A percentile compares a stretch with the other conserved stretches of the same genome.
phyloP scores from a whole-genome alignment of 2,888 invertebrate species.

The Dryadula phaetusa region DNA sequence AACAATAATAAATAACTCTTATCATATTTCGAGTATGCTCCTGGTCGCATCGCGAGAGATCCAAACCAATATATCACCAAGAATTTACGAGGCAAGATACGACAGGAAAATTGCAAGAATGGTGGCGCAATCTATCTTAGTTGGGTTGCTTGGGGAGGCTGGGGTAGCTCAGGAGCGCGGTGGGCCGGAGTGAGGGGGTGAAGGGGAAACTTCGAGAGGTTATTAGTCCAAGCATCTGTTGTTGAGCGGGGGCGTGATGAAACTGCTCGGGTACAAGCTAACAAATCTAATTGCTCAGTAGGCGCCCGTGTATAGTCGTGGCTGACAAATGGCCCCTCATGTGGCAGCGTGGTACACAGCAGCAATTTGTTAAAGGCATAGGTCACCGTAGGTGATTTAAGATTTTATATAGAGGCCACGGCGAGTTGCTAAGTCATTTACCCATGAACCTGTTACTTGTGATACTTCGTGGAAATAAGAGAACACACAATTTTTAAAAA shows the following conservation, averaged over 20 bases:
- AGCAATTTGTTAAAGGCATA: slow-evolving; percentile 74
- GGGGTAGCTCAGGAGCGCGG: slow-evolving; percentile 65
- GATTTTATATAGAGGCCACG: slow-evolving; percentile 50
- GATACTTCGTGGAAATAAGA: background rate
- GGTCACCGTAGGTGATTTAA: slow-evolving; percentile 67
- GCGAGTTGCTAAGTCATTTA: slow-evolving; percentile 13
- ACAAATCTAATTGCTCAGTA: slow-evolving; percentile 85
- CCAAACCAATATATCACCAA: slow-evolving; percentile 90
- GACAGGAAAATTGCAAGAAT: slow-evolving; percentile 97
- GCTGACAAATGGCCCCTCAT: slow-evolving; percentile 78
- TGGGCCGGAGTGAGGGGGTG: slow-evolving; percentile 69
- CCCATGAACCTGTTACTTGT: background rate
- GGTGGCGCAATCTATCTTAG: slow-evolving; percentile 95
- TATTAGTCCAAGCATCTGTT: slow-evolving; percentile 86
- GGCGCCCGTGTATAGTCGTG: slow-evolving; percentile 75
- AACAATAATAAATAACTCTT: slow-evolving; percentile 85
- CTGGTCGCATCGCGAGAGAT: slow-evolving; percentile 84
- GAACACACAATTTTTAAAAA: background rate
- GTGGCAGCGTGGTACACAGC: slow-evolving; percentile 63
- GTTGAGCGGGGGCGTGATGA: slow-evolving; percentile 84
- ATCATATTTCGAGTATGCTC: slow-evolving; percentile 85
- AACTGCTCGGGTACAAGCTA: slow-evolving; percentile 83
- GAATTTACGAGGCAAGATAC: slow-evolving; percentile 95
- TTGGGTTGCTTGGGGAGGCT: slow-evolving; percentile 85
- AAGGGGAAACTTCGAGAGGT: slow-evolving; percentile 84